These are phyloP conservation scores for Sebastiscus albofasciatus DNA, from an alignment of 2,797 vertebrate species.

Conservation along the genomic window DNA sequence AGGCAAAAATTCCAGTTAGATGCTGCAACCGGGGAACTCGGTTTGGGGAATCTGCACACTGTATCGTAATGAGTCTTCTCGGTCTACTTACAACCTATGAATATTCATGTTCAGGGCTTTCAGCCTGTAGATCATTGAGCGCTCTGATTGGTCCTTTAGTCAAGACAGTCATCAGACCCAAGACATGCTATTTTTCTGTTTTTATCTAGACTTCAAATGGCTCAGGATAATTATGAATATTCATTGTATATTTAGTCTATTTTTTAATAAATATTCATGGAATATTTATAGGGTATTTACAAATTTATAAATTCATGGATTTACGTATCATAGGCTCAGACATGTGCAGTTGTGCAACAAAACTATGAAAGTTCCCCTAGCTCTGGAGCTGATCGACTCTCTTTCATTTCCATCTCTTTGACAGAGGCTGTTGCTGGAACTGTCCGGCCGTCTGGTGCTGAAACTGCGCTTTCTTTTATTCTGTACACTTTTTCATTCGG, in stretches of 20 bases:
- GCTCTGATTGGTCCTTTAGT: constrained; percentile 51
- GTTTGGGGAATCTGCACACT: constrained; percentile 29
- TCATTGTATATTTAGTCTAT: constrained; percentile 55
- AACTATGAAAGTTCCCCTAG: background rate
- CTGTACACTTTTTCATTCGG: constrained; percentile 27
- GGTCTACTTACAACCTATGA: constrained; percentile 42
- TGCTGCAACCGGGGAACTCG: constrained; percentile 1
- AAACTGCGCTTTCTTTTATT: constrained; percentile 56
- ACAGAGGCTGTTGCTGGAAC: constrained; percentile 30
- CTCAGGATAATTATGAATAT: constrained; percentile 48
- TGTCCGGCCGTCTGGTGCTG: constrained; percentile 59
- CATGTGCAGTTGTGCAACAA: constrained; percentile 6
- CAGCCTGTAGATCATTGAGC: constrained; percentile 19
- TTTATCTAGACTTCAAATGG: constrained; percentile 47
- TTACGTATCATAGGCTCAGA: constrained; percentile 1
- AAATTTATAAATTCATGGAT: constrained; percentile 26
- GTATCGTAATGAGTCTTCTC: constrained; percentile 32
- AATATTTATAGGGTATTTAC: constrained; percentile 32
- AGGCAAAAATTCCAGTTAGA: background rate
- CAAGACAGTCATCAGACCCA: constrained; percentile 30
- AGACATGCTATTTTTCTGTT: constrained; percentile 59
- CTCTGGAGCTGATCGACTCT: background rate
- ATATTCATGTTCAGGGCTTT: constrained; percentile 60
- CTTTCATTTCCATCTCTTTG: background rate
- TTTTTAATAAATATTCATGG: constrained; percentile 49